These are phyloP conservation scores for Scaptodrosophila lebanonensis DNA, from an alignment of 1,140 invertebrate species.

Conservation along the genomic window DNA sequence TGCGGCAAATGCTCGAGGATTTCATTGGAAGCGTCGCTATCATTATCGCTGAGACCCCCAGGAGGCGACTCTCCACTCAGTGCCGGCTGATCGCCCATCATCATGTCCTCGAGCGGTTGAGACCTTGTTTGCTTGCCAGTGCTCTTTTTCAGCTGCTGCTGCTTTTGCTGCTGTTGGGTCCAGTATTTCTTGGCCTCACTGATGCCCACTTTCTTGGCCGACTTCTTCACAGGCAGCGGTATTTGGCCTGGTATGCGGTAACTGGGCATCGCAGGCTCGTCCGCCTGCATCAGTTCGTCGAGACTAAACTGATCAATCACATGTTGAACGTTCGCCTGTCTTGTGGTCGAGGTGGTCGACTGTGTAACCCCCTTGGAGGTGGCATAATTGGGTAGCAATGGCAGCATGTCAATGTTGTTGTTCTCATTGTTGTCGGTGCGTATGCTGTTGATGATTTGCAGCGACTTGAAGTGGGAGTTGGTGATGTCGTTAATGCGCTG, in stretches of 20 bases:
- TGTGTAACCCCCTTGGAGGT: no score
- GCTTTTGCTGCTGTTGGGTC: constrained; percentile 19
- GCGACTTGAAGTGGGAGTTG: constrained; percentile 73
- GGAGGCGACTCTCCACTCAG: constrained; percentile 47
- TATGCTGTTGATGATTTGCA: constrained; percentile 73
- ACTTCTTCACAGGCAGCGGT: constrained; percentile 70
- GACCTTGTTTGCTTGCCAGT: constrained; percentile 1
- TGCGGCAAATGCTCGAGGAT: constrained; percentile 68
- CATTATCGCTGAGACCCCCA: constrained; percentile 36
- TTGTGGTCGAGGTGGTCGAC: not conserved
- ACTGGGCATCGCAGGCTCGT: constrained; percentile 37
- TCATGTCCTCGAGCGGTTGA: constrained; percentile 53
- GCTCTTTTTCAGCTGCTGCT: constrained; percentile 26
- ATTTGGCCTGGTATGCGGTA: constrained; percentile 53
- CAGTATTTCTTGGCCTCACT: constrained; percentile 42
- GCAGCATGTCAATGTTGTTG: constrained; percentile 69
- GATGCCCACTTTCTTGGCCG: constrained; percentile 55
- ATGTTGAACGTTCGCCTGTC: constrained; percentile 26
- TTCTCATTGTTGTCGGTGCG: constrained; percentile 75
- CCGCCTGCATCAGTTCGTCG: constrained; percentile 62
- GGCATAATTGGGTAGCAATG: constrained; percentile 41
- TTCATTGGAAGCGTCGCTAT: constrained; percentile 60
- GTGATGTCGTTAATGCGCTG: constrained; percentile 72
- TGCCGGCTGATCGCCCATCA: constrained; percentile 73
- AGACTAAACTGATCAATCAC: constrained; percentile 50